Conservation (phyloP, 2,797 vertebrate genomes). For the Siniperca scherzeri region DNA sequence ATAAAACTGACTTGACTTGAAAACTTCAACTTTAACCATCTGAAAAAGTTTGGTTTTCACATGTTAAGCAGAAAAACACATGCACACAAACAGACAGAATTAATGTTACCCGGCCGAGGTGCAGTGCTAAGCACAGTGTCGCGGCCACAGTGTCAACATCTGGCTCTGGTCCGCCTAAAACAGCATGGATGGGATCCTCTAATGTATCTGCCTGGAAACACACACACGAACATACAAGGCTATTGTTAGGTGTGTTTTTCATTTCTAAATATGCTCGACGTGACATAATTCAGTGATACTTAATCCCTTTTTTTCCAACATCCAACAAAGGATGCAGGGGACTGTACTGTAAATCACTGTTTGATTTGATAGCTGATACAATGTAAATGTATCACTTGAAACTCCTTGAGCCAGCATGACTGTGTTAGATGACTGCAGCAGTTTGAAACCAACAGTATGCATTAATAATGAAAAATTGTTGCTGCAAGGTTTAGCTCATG, state of each 20-base stretch:
- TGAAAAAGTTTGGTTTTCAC: neutral
- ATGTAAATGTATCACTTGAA: constrained; percentile 19
- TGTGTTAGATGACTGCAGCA: constrained; percentile 61
- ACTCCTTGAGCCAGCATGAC: constrained; percentile 25
- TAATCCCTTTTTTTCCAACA: constrained; percentile 30
- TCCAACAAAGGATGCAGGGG: constrained; percentile 17
- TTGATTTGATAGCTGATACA: constrained; percentile 36
- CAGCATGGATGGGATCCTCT: constrained; percentile 86
- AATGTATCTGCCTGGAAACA: constrained; percentile 87
- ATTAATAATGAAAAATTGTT: constrained; percentile 71
- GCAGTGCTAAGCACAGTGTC: constrained; percentile 90
- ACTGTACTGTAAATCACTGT: constrained; percentile 6
- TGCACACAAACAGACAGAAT: neutral
- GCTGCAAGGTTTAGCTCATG: constrained; percentile 31
- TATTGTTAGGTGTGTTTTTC: neutral
- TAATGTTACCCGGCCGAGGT: constrained; percentile 90
- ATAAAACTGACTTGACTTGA: neutral
- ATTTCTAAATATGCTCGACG: constrained; percentile 10
- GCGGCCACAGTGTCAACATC: constrained; percentile 93
- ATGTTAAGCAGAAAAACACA: neutral
- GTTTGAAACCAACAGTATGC: constrained; percentile 62
- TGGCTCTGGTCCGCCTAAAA: constrained; percentile 90
- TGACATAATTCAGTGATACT: constrained; percentile 8
- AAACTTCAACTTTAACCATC: neutral
- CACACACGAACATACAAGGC: constrained; percentile 36